Percentiles rank a stretch among this genome's conserved stretches.
phyloP scores from a whole-genome alignment of 1,140 invertebrate species.

The Agraylea sexmaculata region DNA sequence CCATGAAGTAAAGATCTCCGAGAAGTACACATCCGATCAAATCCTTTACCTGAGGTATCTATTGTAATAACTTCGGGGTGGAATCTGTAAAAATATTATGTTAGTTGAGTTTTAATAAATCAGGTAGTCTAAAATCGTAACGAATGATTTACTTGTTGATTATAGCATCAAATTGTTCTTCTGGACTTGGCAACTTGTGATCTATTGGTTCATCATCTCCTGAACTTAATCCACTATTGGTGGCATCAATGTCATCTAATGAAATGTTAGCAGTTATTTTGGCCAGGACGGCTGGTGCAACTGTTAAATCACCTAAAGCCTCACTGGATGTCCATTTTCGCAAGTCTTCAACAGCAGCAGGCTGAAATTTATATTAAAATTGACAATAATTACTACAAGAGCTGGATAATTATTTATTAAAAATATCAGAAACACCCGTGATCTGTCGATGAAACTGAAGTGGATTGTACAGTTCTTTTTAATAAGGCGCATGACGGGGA shows the following conservation, averaged over 20 bases:
- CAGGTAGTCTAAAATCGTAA: not conserved
- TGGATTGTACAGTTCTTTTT: no score
- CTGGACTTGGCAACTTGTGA: slow-evolving; percentile 69
- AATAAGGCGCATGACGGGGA: no score
- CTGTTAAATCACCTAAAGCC: slow-evolving; percentile 69
- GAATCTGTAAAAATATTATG: slow-evolving; percentile 47
- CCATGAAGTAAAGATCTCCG: slow-evolving; percentile 64
- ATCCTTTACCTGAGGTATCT: slow-evolving; percentile 72
- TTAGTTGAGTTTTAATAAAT: not conserved
- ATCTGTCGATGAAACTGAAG: no score
- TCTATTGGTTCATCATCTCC: slow-evolving; percentile 59
- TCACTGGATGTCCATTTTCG: slow-evolving; percentile 75
- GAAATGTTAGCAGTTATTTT: slow-evolving; percentile 37
- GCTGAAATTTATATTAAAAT: slow-evolving; percentile 48
- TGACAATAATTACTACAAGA: not conserved
- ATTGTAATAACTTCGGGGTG: slow-evolving; percentile 76
- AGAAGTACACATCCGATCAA: slow-evolving; percentile 74
- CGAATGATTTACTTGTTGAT: slow-evolving; percentile 56
- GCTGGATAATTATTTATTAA: not conserved
- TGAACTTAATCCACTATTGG: slow-evolving; percentile 37
- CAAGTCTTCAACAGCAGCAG: slow-evolving; percentile 64
- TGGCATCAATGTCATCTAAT: slow-evolving; percentile 38
- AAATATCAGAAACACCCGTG: slow-evolving; percentile 1
- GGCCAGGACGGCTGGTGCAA: slow-evolving; percentile 59
- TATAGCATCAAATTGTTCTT: slow-evolving; percentile 67